These are phyloP conservation scores for Atopsyche davidsoni DNA, from an alignment of 1,140 invertebrate species.

Conservation along the genomic window DNA sequence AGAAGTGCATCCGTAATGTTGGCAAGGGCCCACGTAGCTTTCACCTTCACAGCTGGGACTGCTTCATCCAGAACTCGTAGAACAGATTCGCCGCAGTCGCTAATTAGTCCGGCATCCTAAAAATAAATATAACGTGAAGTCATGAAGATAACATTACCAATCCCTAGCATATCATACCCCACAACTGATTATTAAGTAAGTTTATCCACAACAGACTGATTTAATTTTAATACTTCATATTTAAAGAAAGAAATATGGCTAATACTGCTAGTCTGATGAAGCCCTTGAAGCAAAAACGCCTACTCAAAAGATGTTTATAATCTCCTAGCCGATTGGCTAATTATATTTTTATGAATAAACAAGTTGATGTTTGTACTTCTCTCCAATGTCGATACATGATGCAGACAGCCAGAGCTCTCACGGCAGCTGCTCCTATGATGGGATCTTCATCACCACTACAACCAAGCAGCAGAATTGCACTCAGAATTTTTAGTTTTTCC, in stretches of 20 bases:
- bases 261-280: no score
- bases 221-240: no score
- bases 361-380: constrained; percentile 33
- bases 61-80: constrained; percentile 56
- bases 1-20: constrained; percentile 76
- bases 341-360: no score
- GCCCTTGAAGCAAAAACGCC: no score
- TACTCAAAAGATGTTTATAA: no score
- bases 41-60: constrained; percentile 62
- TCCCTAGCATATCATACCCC: no score
- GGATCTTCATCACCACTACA: constrained; percentile 65
- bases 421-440: constrained; percentile 64
- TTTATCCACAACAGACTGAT: not conserved
- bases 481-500: constrained; percentile 59
- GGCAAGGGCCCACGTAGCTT: constrained; percentile 78
- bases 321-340: no score
- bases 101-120: constrained; percentile 44
- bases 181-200: no score
- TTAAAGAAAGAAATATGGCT: no score
- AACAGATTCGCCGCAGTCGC: constrained; percentile 56
- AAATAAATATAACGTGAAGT: constrained; percentile 27
- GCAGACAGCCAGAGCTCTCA: constrained; percentile 69
- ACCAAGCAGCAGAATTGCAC: constrained; percentile 68
- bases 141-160: no score
- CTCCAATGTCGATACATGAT: constrained; percentile 59